phyloP scores from a whole-genome alignment of 92 coral and sea anemone species.

The Paramuricea clavata region DNA sequence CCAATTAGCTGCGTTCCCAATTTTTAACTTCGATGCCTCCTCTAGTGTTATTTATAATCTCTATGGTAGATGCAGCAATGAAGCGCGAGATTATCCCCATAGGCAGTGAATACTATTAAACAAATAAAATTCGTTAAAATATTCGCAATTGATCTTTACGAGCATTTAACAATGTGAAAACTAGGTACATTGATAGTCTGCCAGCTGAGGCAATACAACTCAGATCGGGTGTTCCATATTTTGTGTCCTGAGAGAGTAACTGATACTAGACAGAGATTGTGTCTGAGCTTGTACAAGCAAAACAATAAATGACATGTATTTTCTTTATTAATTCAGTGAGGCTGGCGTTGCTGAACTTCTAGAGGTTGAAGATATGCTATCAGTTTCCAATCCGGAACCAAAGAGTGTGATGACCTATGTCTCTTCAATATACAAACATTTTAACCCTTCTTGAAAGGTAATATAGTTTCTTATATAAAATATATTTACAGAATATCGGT shows the following conservation, averaged over 20 bases:
- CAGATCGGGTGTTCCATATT: not conserved
- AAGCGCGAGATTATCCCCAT: no score
- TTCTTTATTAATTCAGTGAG: constrained; percentile 68
- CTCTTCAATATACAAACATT: constrained; percentile 89
- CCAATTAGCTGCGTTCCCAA: no score
- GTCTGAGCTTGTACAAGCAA: not conserved
- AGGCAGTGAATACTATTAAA: no score
- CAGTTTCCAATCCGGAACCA: constrained; percentile 84
- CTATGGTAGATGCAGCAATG: no score
- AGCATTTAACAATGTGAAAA: not conserved
- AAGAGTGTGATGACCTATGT: constrained; percentile 92
- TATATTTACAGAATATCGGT: not conserved
- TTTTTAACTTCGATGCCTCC: no score
- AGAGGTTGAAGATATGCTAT: constrained; percentile 89
- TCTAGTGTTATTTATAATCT: no score
- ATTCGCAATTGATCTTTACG: no score
- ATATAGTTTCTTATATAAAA: constrained; percentile 3
- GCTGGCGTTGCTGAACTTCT: constrained; percentile 90
- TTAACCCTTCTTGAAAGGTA: constrained; percentile 36
- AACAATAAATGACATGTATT: not conserved
- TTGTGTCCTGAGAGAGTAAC: not conserved
- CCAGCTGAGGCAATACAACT: no score
- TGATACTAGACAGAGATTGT: no score
- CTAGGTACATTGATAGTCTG: not conserved
- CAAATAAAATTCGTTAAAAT: no score